These are phyloP conservation scores for Nomada fabriciana DNA, from an alignment of 2,888 invertebrate genomes.

Conservation along the genomic window DNA sequence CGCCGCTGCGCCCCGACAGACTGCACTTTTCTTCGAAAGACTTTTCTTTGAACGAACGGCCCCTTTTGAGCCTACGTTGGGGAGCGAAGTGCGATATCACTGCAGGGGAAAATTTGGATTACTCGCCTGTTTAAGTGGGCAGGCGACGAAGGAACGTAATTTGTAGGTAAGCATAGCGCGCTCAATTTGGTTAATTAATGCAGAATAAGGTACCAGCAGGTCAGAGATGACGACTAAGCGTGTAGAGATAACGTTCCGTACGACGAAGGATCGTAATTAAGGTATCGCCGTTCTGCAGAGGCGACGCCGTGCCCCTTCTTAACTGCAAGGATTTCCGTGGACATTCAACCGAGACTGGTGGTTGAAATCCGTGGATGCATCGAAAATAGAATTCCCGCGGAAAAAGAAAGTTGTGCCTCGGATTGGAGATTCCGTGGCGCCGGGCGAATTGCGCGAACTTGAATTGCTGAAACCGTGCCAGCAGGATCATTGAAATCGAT, in stretches of 20 bases:
- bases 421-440: background rate
- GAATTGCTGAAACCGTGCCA: conserved; percentile 26
- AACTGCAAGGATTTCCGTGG: background rate
- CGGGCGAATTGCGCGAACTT: conserved; percentile 34
- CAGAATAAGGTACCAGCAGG: background rate
- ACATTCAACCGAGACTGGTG: background rate
- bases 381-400: too few relatives aligned
- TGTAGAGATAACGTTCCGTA: background rate
- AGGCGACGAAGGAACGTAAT: background rate
- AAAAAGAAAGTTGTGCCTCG: background rate
- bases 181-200: conserved; percentile 7
- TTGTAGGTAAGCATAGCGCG: background rate
- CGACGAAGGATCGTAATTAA: conserved; percentile 3
- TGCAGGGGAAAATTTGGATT: background rate
- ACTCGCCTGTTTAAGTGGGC: background rate
- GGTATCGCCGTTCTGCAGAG: background rate
- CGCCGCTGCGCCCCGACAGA: background rate
- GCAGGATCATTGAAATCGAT: conserved; percentile 4
- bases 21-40: conserved; percentile 12
- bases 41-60: background rate
- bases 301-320: background rate
- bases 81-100: background rate
- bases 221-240: too few relatives aligned
- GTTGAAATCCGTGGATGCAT: too few relatives aligned
- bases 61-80: background rate